Percentiles rank a stretch among this genome's conserved stretches.
These are phyloP conservation scores for Astyanax mexicanus DNA, from an alignment of 2,797 vertebrate genomes.

Conservation along the genomic window DNA sequence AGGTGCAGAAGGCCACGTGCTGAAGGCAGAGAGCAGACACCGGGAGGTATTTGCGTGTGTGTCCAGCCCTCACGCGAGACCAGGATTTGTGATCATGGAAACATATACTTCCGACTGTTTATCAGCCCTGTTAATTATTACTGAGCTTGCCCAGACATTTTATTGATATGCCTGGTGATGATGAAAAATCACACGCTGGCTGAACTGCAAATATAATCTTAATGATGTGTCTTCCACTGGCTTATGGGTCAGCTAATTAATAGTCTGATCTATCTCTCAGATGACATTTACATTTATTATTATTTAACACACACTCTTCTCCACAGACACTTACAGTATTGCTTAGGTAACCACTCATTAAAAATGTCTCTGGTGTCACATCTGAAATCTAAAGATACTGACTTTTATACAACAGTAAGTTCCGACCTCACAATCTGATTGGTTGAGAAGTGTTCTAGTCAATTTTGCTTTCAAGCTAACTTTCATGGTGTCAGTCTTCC, in stretches of 20 bases:
- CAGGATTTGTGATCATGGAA: slow-evolving; percentile 32
- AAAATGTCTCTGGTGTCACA: too few species aligned
- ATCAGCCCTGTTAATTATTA: slow-evolving; percentile 31
- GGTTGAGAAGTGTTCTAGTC: too few species aligned
- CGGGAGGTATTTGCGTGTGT: neutral
- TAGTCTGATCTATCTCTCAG: too few species aligned
- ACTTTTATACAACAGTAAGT: too few species aligned
- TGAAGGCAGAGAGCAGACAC: neutral
- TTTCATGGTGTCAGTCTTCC: too few species aligned
- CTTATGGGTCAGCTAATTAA: neutral
- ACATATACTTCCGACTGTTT: slow-evolving; percentile 21
- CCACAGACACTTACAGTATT: too few species aligned
- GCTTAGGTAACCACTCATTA: too few species aligned
- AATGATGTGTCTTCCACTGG: slow-evolving; percentile 2
- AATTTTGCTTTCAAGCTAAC: too few species aligned
- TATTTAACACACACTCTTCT: too few species aligned
- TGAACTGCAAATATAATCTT: neutral
- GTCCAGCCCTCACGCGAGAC: slow-evolving; percentile 1
- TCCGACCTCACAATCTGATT: too few species aligned
- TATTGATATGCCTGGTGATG: slow-evolving; percentile 25
- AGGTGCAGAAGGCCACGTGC: neutral
- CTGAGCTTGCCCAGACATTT: neutral
- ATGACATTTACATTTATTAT: too few species aligned
- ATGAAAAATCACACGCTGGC: neutral
- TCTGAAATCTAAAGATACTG: too few species aligned